A percentile compares a stretch with the other conserved stretches of the same genome.
phyloP scores from a whole-genome alignment of 2,113 vertebrate species.

The Junco hyemalis region DNA sequence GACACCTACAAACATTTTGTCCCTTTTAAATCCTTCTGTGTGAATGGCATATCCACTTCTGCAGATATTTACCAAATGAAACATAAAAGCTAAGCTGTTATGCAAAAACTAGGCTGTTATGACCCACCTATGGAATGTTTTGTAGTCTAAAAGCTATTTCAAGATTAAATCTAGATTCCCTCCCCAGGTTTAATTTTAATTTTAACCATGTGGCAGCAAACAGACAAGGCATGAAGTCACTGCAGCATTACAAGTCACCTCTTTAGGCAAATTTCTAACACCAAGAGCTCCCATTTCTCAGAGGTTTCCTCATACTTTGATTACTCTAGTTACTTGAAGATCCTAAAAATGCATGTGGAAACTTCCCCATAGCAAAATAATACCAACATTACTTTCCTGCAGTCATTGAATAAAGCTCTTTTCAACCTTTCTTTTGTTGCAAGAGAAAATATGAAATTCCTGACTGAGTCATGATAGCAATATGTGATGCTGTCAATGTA shows the following conservation, averaged over 20 bases:
- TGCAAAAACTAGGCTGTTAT: neutral
- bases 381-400: neutral
- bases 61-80: neutral
- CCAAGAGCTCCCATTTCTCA: neutral
- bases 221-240: neutral
- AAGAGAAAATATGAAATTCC: neutral
- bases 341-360: neutral
- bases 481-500: accelerated
- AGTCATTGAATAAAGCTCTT: neutral
- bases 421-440: neutral
- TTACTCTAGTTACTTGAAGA: neutral
- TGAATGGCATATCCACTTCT: neutral
- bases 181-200: neutral
- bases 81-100: neutral
- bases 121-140: neutral
- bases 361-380: neutral
- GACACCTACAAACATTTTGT: neutral
- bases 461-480: neutral
- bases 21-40: neutral
- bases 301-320: neutral
- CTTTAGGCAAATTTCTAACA: neutral
- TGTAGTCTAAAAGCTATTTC: neutral
- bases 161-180: neutral
- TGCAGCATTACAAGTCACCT: neutral
- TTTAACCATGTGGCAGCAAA: neutral